Conservation (phyloP, 2,888 invertebrate genomes). For the Agonopterix subpropinquella region DNA sequence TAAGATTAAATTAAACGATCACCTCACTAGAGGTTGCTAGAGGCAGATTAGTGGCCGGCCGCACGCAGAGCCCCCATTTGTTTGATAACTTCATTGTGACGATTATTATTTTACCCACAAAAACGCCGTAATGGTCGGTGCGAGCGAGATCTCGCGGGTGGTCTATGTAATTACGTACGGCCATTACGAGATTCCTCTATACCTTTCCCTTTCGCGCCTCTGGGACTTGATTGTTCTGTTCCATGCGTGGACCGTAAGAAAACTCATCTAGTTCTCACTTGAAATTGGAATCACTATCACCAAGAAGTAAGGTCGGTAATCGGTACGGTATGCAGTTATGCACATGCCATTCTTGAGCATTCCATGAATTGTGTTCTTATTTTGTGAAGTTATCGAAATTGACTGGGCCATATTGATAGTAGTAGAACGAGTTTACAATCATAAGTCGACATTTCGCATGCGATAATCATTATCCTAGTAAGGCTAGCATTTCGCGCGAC, state of each 20-base stretch:
- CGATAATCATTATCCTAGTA: too few relatives aligned
- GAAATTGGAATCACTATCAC: background rate
- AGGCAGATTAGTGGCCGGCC: slow-evolving; percentile 9
- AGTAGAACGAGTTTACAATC: too few relatives aligned
- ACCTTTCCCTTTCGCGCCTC: slow-evolving; percentile 6
- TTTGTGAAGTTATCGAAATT: too few relatives aligned
- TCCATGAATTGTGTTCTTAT: too few relatives aligned
- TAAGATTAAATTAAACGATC: slow-evolving; percentile 22
- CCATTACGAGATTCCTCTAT: slow-evolving; percentile 27
- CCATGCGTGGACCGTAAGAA: too few relatives aligned
- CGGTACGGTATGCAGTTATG: too few relatives aligned
- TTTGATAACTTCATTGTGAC: slow-evolving; percentile 65
- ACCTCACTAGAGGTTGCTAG: background rate
- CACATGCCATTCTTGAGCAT: too few relatives aligned
- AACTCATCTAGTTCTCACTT: slow-evolving; percentile 1
- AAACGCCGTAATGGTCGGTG: slow-evolving; percentile 46
- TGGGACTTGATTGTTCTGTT: background rate
- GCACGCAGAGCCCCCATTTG: slow-evolving; percentile 1
- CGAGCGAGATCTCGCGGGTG: slow-evolving; percentile 51
- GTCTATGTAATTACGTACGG: slow-evolving; percentile 55
- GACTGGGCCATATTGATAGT: too few relatives aligned
- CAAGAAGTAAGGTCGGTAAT: too few relatives aligned
- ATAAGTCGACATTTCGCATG: too few relatives aligned
- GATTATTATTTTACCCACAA: slow-evolving; percentile 50
- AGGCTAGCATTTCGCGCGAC: too few relatives aligned